phyloP scores from a whole-genome alignment of 2,888 invertebrate species.

The Drosophila fulvimacula region DNA sequence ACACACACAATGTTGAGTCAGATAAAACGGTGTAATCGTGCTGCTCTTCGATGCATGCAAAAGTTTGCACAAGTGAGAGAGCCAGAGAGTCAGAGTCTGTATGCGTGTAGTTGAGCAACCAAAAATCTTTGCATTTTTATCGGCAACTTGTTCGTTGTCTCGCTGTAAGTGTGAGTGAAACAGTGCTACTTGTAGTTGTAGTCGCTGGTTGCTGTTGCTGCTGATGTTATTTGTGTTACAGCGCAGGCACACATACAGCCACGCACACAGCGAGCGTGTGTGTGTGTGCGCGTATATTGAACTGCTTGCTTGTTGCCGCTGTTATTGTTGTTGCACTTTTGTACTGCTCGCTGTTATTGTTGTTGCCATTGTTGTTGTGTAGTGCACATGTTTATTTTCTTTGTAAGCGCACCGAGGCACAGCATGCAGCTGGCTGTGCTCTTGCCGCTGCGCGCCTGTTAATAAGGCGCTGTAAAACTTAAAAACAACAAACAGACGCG shows the following conservation, averaged over 20 bases:
- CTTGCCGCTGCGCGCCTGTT: slow-evolving; percentile 79
- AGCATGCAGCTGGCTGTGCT: slow-evolving; percentile 51
- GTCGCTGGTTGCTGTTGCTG: slow-evolving; percentile 7
- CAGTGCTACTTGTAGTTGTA: slow-evolving; percentile 19
- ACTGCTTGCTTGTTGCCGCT: slow-evolving; percentile 56
- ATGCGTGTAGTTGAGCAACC: slow-evolving; percentile 21
- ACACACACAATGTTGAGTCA: slow-evolving; percentile 6
- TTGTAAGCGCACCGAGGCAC: slow-evolving; percentile 62
- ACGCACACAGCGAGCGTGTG: slow-evolving; percentile 27
- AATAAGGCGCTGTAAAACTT: slow-evolving; percentile 82
- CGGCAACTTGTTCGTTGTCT: slow-evolving; percentile 53
- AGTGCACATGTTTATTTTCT: slow-evolving; percentile 56
- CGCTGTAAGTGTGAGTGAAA: slow-evolving; percentile 48
- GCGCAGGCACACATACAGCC: slow-evolving; percentile 14
- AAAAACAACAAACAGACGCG: slow-evolving; percentile 81
- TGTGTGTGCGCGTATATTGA: slow-evolving; percentile 36
- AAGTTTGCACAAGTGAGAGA: slow-evolving; percentile 13
- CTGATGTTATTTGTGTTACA: slow-evolving; percentile 38
- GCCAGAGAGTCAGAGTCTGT: slow-evolving; percentile 16
- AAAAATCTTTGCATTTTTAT: slow-evolving; percentile 48
- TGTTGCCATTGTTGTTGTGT: slow-evolving; percentile 26
- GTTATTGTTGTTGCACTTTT: slow-evolving; percentile 40
- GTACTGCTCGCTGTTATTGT: slow-evolving; percentile 54
- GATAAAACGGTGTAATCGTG: slow-evolving; percentile 24
- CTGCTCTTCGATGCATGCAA: slow-evolving; percentile 23